A percentile compares a stretch with the other conserved stretches of the same genome.
Conservation (phyloP, 1,140 invertebrate genomes). For the Calliphora vicina region DNA sequence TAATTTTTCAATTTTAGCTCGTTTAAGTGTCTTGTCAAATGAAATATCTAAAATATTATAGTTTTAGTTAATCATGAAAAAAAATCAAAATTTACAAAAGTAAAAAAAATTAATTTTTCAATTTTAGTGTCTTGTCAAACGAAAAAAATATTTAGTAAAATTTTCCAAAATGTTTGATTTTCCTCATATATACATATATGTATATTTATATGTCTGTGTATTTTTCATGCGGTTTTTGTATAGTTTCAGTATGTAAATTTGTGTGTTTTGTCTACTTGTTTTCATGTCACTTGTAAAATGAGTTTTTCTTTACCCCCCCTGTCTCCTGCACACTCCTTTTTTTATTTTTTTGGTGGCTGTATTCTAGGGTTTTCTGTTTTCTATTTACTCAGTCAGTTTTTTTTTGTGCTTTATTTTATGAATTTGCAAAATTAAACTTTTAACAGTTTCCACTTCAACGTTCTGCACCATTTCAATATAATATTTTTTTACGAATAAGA, state of each 20-base stretch:
- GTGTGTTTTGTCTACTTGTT: neutral
- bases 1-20: too few species aligned
- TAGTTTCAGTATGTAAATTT: neutral
- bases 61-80: too few species aligned
- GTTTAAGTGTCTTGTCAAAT: too few species aligned
- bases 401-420: neutral
- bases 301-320: neutral
- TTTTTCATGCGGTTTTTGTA: neutral
- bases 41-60: too few species aligned
- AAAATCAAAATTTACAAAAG: too few species aligned
- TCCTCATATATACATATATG: too few species aligned
- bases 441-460: neutral
- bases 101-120: too few species aligned
- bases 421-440: slow-evolving; percentile 3
- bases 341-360: neutral
- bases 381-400: neutral
- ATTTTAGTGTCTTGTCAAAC: too few species aligned
- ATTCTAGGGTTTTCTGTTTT: neutral
- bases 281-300: slow-evolving; percentile 9
- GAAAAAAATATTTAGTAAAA: too few species aligned
- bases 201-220: neutral
- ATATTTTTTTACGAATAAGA: neutral
- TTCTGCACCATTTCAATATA: neutral
- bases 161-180: too few species aligned
- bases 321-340: neutral